Conservation (phyloP, 2,113 vertebrate species). For the Cyphomyrus plagiostoma region DNA sequence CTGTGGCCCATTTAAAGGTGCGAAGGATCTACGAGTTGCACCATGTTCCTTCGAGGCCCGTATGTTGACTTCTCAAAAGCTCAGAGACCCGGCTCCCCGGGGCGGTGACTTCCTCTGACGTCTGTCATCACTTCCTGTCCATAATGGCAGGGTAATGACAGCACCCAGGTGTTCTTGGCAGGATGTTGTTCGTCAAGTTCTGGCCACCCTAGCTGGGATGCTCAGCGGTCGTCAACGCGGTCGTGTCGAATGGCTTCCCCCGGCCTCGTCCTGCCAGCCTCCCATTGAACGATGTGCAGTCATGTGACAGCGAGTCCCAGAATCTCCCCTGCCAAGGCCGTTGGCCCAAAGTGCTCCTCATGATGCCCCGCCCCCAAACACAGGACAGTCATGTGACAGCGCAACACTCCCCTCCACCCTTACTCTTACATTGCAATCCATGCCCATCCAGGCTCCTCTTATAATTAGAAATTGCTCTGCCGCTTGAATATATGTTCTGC, state of each 20-base stretch:
- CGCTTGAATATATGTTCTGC: constrained; percentile 53
- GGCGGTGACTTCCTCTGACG: constrained; percentile 52
- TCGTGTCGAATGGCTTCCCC: neutral
- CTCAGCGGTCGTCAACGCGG: neutral
- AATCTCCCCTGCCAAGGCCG: neutral
- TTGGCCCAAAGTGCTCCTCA: neutral
- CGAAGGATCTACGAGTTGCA: neutral
- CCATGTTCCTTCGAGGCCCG: constrained; percentile 26
- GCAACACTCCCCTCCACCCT: neutral
- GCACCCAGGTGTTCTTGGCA: constrained; percentile 49
- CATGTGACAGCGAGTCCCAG: neutral
- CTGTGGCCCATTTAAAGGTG: neutral
- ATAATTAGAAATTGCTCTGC: constrained; percentile 44
- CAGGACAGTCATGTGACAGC: neutral
- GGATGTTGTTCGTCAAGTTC: constrained; percentile 45
- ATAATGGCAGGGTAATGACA: constrained; percentile 54
- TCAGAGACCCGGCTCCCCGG: constrained; percentile 39
- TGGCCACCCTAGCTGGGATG: constrained; percentile 4
- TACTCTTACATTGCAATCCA: neutral
- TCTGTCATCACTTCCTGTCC: constrained; percentile 63
- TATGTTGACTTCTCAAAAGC: constrained; percentile 4
- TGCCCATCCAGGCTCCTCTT: constrained; percentile 16
- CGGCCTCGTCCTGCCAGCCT: neutral
- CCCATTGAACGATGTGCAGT: neutral
- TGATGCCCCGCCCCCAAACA: neutral